Evolutionary conservation across 2,888 invertebrate species (phyloP).

Genomic region (Lasioglossum marginatum): DNA sequence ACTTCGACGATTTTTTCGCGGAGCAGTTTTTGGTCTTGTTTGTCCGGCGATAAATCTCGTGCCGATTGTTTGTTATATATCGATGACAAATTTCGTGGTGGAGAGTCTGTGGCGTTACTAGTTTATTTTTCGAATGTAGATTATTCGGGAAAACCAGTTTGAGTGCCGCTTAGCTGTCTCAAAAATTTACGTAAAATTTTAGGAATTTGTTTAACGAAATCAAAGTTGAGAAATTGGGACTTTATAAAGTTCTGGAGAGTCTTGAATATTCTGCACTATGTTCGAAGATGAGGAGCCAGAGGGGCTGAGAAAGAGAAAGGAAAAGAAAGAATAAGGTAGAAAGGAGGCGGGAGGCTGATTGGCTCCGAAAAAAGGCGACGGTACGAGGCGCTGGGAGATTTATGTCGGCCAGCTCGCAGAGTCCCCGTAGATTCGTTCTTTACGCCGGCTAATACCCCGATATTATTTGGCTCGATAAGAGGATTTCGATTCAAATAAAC

Average conservation of each 20-base stretch:
- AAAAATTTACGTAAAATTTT: too few relatives aligned
- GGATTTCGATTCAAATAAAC: slow-evolving; percentile 77
- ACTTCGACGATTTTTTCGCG: slow-evolving; percentile 22
- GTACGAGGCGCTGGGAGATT: slow-evolving; percentile 76
- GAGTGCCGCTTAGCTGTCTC: too few relatives aligned
- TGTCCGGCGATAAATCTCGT: neutral
- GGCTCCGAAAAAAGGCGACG: slow-evolving; percentile 80
- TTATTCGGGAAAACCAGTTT: too few relatives aligned
- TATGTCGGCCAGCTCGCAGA: slow-evolving; percentile 78
- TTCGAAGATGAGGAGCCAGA: neutral
- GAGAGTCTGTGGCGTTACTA: too few relatives aligned
- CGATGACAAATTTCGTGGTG: neutral
- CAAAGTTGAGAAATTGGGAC: too few relatives aligned
- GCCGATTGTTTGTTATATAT: neutral
- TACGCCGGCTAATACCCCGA: slow-evolving; percentile 73
- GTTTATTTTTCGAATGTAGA: too few relatives aligned
- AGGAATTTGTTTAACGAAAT: too few relatives aligned
- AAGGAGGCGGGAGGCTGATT: slow-evolving; percentile 76
- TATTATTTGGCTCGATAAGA: slow-evolving; percentile 76
- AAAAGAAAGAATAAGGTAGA: slow-evolving; percentile 25
- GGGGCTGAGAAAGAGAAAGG: slow-evolving; percentile 23
- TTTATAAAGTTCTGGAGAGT: too few relatives aligned
- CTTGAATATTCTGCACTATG: neutral
- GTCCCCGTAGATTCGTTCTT: slow-evolving; percentile 74
- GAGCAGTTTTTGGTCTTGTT: neutral